A percentile compares a stretch with the other conserved stretches of the same genome.
These are phyloP conservation scores for Heloderma charlesbogerti DNA, from an alignment of 2,113 vertebrate species.

Conservation along the genomic window DNA sequence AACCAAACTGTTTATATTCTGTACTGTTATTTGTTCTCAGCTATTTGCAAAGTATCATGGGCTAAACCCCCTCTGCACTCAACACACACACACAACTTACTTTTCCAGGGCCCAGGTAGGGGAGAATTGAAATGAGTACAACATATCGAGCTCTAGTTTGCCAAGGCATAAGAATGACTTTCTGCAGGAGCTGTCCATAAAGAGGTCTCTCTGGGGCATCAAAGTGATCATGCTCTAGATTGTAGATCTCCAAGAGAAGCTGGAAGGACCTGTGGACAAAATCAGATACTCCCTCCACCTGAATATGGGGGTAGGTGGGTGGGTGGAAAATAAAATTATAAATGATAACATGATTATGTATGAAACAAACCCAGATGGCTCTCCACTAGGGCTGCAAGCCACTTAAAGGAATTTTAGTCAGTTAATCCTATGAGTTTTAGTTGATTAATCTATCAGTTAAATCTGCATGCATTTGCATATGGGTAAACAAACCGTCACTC, in stretches of 20 bases:
- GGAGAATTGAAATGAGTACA: constrained; percentile 82
- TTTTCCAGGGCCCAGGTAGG: constrained; percentile 82
- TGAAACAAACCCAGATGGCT: not conserved
- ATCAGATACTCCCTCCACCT: constrained; percentile 88
- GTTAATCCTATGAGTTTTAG: too few species aligned
- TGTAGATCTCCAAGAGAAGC: constrained; percentile 83
- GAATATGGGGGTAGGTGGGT: not conserved
- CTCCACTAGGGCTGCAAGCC: not conserved
- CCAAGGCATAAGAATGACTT: constrained; percentile 81
- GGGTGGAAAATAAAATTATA: rapidly evolving
- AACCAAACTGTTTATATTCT: too few species aligned
- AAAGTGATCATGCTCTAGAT: constrained; percentile 80
- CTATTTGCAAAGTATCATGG: too few species aligned
- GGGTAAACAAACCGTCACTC: too few species aligned
- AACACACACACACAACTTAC: constrained; percentile 62
- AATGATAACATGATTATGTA: not conserved
- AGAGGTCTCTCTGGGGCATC: constrained; percentile 73
- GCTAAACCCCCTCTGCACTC: not conserved
- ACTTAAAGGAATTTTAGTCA: too few species aligned
- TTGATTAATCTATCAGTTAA: too few species aligned
- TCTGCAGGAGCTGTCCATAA: constrained; percentile 76
- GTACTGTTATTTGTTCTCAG: too few species aligned
- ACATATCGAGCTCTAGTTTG: constrained; percentile 86
- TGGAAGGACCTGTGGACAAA: constrained; percentile 79
- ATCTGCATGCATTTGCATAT: too few species aligned